Base-by-base conservation (phyloP, 2,113 vertebrate genomes). In the Esox niger region DNA sequence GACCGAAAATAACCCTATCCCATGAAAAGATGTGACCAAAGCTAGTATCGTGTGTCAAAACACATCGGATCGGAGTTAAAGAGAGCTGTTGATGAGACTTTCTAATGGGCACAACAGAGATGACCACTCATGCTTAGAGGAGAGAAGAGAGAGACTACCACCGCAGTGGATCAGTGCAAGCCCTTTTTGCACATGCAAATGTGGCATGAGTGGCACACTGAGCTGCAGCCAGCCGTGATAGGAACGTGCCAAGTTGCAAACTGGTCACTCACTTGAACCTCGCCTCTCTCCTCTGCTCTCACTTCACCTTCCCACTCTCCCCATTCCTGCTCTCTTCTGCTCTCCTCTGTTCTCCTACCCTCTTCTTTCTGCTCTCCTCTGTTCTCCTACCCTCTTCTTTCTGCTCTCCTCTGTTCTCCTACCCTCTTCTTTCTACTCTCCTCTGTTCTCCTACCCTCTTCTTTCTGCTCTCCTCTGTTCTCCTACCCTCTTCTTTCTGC, bases 111-210 rank as follows among this genome's bases (percentile, higher is more conserved):
- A 68, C 77, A 74, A 69, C 79, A 58, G 64, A 64, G 69, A 11
- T 47, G 68, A 79, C 77, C 73, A 68, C 84, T 74, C 69, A 69
- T 10, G 46, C 64, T 60, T 64, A 52, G 11, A 59, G 20, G 5
- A 46, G 38, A 21, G 64, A 17, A 26, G 52, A 20, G 15, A 13
- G 46, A n/a, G 29, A 46, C 23, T 13, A 23, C 49, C 20, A 27
- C 79, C 25, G 6, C 69, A 6, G 73, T 66, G 30, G 68, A 69
- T 72, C 71, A 75, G 64, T 73, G 47, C 68, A 65, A 62, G 71
- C 68, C 69, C 77, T 82, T 76, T 84, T 84, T 82, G 75, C 77
- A 80, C 80, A 88, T 87, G 86, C 88, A 89, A 88, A 89, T 86
- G 33, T 23, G 38, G 69, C 17, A 47, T 69, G 77, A 68, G 71